These are phyloP conservation scores for Tribolium madens DNA, from an alignment of 1,140 invertebrate genomes.

Conservation along the genomic window DNA sequence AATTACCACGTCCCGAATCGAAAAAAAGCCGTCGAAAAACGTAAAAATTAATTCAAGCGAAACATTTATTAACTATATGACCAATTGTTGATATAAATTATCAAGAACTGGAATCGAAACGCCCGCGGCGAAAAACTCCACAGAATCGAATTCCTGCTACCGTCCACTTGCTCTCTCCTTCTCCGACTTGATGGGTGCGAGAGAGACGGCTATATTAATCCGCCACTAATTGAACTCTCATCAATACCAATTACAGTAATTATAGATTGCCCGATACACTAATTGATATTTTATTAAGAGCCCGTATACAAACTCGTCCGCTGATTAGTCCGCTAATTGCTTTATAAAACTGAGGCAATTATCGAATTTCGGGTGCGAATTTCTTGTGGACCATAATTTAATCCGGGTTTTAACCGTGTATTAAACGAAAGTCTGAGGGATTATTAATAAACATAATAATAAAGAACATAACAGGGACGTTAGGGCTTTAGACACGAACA, in stretches of 20 bases:
- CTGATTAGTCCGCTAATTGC: constrained; percentile 17
- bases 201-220: not conserved
- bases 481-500: constrained; percentile 52
- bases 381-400: constrained; percentile 16
- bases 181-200: not conserved
- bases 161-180: not conserved
- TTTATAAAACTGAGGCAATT: constrained; percentile 18
- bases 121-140: not conserved
- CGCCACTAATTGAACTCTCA: constrained; percentile 39
- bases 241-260: constrained; percentile 44
- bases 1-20: constrained; percentile 4
- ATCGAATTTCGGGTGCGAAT: constrained; percentile 11
- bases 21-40: constrained; percentile 19
- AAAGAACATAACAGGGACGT: constrained; percentile 53
- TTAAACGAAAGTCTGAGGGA: constrained; percentile 43
- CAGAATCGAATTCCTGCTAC: constrained; percentile 25
- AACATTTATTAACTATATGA: constrained; percentile 33
- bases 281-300: constrained; percentile 44
- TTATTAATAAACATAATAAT: constrained; percentile 57
- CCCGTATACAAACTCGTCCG: not conserved
- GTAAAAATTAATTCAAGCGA: constrained; percentile 30
- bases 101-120: constrained; percentile 28
- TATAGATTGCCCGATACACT: constrained; percentile 39
- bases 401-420: constrained; percentile 28
- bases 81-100: constrained; percentile 37